Base-by-base conservation (phyloP, 53 echinoderm and acorn worm genomes). In the Patiria pectinifera region DNA sequence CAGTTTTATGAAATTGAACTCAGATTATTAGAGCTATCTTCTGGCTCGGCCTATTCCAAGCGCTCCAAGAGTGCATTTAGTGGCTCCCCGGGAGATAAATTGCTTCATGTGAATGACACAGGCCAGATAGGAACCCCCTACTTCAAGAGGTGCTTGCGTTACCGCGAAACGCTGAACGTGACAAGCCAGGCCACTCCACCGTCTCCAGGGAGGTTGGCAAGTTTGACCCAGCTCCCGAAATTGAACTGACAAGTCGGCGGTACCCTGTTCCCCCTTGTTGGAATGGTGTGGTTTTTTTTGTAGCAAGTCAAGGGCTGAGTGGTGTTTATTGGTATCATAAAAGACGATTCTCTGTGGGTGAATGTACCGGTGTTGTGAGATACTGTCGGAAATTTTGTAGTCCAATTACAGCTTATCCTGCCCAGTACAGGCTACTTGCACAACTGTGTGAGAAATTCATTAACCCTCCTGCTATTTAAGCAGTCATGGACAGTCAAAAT, bases 161-260 rank as follows among this genome's bases (percentile, higher is more conserved):
- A 88, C 88, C 60, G 62, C 15, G 88, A 88, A 78, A 88, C 88
- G 77, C 78, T 78, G 78, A 60, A 78, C 45, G 61, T 16, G 79
- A 88, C 88, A 88, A 88, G 88, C 88, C 24, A 43, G 11, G 61
- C 9, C 88, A 88, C 88, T 88, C 78, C 15, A 59, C 79, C 11
- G 60, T 88, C 79, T 78, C 88, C 77, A 44, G 77, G 88, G 61
- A 61, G 61, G 88, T 59, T 59, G 78, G 74, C 79, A 60, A 59
- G 11, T 78, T 86, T 88, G 88, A 88, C 88, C 88, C 61, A 78
- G 88, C 88, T 88, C 77, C 88, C 60, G 88, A 88, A 88, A 88
- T 60, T 77, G 88, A 88, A 88, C 78, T 78, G 88, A 88, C 88
- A 78, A 78, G 60, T 59, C 61, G n/a, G 75, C 48, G 25, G n/a